These are phyloP conservation scores for Gymnocheta viridis DNA, from an alignment of 2,888 invertebrate genomes.

Conservation along the genomic window DNA sequence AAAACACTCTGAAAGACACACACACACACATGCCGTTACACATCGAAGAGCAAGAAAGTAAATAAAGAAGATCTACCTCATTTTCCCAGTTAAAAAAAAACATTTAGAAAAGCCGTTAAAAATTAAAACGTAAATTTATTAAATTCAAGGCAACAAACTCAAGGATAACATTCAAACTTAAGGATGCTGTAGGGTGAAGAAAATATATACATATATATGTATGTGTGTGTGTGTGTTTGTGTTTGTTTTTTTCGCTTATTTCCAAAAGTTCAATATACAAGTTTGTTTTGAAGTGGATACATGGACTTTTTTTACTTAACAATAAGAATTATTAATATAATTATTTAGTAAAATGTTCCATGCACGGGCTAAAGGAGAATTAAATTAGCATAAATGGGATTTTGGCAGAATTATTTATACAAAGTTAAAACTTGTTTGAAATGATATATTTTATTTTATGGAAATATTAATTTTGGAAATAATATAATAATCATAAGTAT, in stretches of 20 bases:
- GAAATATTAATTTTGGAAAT: too few relatives aligned
- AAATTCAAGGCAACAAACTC: constrained; percentile 15
- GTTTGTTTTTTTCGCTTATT: not conserved
- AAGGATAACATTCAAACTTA: constrained; percentile 9
- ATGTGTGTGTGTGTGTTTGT: not conserved
- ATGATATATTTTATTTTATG: not conserved
- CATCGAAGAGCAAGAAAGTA: not conserved
- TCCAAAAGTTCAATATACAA: not conserved
- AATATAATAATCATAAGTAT: too few relatives aligned
- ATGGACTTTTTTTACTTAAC: not conserved
- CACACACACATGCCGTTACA: not conserved
- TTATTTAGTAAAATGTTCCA: too few relatives aligned
- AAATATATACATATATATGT: too few relatives aligned
- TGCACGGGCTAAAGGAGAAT: not conserved
- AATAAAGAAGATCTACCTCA: constrained; percentile 2
- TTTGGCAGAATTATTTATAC: too few relatives aligned
- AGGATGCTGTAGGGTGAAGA: not conserved
- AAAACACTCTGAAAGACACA: constrained; percentile 15
- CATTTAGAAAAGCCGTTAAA: constrained; percentile 16
- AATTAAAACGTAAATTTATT: constrained; percentile 22
- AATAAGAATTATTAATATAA: not conserved
- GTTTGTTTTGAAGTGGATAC: not conserved
- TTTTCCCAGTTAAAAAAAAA: not conserved
- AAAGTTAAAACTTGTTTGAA: not conserved
- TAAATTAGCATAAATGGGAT: not conserved